phyloP scores from a whole-genome alignment of 2,888 invertebrate genomes.

The Oconnorella tubifera region DNA sequence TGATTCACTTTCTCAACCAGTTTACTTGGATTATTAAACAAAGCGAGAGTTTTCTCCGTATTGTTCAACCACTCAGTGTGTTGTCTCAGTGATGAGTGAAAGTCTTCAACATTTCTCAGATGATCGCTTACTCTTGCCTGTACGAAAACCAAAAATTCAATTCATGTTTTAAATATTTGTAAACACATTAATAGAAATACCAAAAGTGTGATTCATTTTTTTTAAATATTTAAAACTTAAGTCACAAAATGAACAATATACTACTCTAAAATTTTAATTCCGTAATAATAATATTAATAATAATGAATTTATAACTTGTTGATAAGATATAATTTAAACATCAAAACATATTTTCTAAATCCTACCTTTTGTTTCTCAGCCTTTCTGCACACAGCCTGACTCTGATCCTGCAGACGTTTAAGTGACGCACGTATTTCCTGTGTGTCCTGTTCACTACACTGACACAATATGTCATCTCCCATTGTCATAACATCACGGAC shows the following conservation, averaged over 20 bases:
- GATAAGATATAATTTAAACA: too few species aligned
- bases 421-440: slow-evolving; percentile 44
- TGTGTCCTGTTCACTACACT: slow-evolving; percentile 45
- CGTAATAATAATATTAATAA: too few species aligned
- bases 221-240: too few species aligned
- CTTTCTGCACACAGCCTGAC: slow-evolving; percentile 46
- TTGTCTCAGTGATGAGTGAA: slow-evolving; percentile 51
- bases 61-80: slow-evolving; percentile 55
- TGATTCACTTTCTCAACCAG: slow-evolving; percentile 47
- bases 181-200: too few species aligned
- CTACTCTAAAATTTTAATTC: too few species aligned
- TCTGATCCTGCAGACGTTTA: slow-evolving; percentile 44
- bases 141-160: too few species aligned
- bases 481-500: slow-evolving; percentile 43
- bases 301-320: too few species aligned
- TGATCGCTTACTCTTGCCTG: slow-evolving; percentile 50
- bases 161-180: too few species aligned
- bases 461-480: slow-evolving; percentile 48
- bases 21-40: slow-evolving; percentile 54
- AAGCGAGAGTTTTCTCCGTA: slow-evolving; percentile 49
- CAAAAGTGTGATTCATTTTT: too few species aligned
- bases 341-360: too few species aligned
- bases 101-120: slow-evolving; percentile 48
- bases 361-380: slow-evolving; percentile 40
- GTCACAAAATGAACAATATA: slow-evolving; percentile 6